A percentile compares a stretch with the other conserved stretches of the same genome.
phyloP scores from a whole-genome alignment of 2,113 vertebrate species.

The Sebastes schlegelii region DNA sequence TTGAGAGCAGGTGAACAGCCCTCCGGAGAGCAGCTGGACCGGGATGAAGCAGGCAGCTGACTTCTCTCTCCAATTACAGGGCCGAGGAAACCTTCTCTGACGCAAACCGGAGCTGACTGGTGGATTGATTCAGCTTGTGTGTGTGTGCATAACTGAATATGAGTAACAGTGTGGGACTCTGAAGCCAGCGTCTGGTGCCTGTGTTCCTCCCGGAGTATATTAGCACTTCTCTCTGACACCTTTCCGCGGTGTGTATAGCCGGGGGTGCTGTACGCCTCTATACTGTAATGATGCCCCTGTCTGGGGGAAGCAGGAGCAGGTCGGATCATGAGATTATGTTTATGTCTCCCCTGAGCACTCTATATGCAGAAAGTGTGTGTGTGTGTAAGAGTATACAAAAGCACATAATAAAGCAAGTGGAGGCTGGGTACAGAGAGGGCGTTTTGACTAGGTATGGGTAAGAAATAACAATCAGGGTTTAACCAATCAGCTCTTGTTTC shows the following conservation, averaged over 20 bases:
- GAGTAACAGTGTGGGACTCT: conserved; percentile 47
- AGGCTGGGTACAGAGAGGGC: conserved; percentile 14
- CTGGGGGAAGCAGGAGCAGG: conserved; percentile 14
- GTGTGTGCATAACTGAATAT: conserved; percentile 39
- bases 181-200: conserved; percentile 23
- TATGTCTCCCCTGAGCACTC: conserved; percentile 53
- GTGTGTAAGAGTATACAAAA: conserved; percentile 24
- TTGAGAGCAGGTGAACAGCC: conserved; percentile 44
- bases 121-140: conserved; percentile 59
- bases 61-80: conserved; percentile 61
- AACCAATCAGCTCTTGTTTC: conserved; percentile 54
- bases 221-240: conserved; percentile 54
- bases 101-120: conserved; percentile 59
- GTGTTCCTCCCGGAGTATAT: conserved; percentile 57
- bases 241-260: conserved; percentile 44
- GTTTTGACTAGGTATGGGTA: conserved; percentile 50
- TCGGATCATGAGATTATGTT: conserved; percentile 54
- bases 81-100: conserved; percentile 56
- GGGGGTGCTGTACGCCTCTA: conserved; percentile 41
- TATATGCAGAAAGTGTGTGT: conserved; percentile 45
- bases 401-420: conserved; percentile 30
- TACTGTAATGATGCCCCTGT: conserved; percentile 57
- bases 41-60: conserved; percentile 39
- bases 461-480: conserved; percentile 51
- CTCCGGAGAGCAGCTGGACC: conserved; percentile 49